Evolutionary conservation across 2,888 invertebrate species (phyloP), one percentile per base, ranked within the genome.

Genomic region (Carterocephalus palaemon): DNA sequence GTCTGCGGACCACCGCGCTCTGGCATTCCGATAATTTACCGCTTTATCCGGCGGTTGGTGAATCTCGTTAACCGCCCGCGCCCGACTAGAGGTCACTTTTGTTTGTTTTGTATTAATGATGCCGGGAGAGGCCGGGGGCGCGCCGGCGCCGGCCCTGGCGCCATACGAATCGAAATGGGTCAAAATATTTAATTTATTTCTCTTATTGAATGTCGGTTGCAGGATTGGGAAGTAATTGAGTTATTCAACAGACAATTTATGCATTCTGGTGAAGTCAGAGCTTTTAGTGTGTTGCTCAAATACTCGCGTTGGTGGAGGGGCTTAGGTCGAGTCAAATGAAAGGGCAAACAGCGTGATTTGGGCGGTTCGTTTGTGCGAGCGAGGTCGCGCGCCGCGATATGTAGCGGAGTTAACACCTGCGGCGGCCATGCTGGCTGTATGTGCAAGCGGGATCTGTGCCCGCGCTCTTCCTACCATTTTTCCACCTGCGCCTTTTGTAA

Each of bases 61-160:
- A 81, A 85, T 84, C 84, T 84, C 81, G 84, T 84, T 83, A 84
- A 77, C 72, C 70, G 74, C 72, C 67, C 71, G 74, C 67, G 75
- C 67, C 76, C 75, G 80, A 71, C 80, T 77, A 76, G 76, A 79
- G 84, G 82, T 83, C 81, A 81, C 61, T 86, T 76, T 82, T 86
- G 83, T 86, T 86, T 86, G 84, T 85, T 85, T 86, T 86, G 75
- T 83, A 81, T 71, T 80, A 83, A 81, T 76, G 83, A 81, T 70
- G 72, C 72, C 72, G 77, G 75, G 75, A 67, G 75, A 67, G 75
- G 71, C 78, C 76, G 76, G 77, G 82, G 78, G 80, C 82, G 68
- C 77, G 83, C 76, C 69, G 84, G 83, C 83, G 82, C 80, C 78
- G 67, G 64, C 56, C 64, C 67, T 76, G 82, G 83, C 84, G 82